Percentiles rank a stretch among this genome's conserved stretches.
These are phyloP conservation scores for Catamblyrhynchus diadema DNA, from an alignment of 2,797 vertebrate genomes.

Conservation along the genomic window DNA sequence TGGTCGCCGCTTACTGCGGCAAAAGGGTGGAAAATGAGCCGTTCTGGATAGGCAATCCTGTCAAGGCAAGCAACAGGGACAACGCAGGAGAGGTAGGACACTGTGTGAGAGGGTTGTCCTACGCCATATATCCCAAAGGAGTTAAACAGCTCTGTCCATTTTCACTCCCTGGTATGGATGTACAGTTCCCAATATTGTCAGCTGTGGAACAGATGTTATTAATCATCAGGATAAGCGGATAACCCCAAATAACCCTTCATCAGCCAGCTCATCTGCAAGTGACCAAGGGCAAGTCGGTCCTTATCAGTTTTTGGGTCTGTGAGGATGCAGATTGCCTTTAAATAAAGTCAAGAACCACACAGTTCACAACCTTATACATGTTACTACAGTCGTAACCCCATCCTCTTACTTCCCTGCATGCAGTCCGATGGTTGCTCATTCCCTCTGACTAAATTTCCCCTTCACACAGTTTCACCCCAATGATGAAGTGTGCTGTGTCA, in stretches of 20 bases:
- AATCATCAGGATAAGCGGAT: conserved; percentile 7
- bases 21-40: neutral
- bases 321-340: neutral
- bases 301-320: neutral
- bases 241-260: neutral
- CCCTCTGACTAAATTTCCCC: neutral
- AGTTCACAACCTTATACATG: neutral
- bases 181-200: neutral
- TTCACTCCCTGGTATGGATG: neutral
- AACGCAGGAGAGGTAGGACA: rapidly evolving
- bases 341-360: neutral
- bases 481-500: neutral
- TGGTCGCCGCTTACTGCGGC: rapidly evolving
- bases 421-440: neutral
- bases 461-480: rapidly evolving
- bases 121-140: rapidly evolving
- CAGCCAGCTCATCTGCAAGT: neutral
- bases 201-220: conserved; percentile 24
- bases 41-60: neutral
- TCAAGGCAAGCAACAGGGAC: neutral
- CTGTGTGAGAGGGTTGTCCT: neutral
- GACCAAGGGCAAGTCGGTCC: neutral
- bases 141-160: rapidly evolving
- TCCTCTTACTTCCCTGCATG: neutral
- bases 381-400: neutral